A percentile compares a stretch with the other conserved stretches of the same genome.
These are phyloP conservation scores for Bubo scandiacus DNA, from an alignment of 2,113 vertebrate species.

Conservation along the genomic window DNA sequence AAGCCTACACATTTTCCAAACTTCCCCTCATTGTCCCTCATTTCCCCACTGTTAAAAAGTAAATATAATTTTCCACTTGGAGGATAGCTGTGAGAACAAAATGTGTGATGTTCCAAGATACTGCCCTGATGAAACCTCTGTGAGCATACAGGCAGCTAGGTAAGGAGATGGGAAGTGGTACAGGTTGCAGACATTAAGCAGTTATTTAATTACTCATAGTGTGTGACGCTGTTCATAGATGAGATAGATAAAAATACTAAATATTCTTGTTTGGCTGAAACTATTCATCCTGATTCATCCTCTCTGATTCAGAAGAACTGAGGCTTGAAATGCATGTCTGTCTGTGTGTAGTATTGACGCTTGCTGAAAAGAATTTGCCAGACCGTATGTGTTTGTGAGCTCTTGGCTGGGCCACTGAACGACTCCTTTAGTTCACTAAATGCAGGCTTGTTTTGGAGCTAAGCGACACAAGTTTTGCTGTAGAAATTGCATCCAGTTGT, in stretches of 20 bases:
- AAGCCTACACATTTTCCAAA: not conserved
- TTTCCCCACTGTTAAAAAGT: not conserved
- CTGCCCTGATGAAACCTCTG: not conserved
- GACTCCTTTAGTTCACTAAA: not conserved
- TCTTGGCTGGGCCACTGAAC: not conserved
- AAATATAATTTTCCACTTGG: not conserved
- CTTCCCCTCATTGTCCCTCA: not conserved
- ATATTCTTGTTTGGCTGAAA: not conserved
- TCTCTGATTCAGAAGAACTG: slow-evolving; percentile 32
- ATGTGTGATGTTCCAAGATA: not conserved
- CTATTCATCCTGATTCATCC: slow-evolving; percentile 9
- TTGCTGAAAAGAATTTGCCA: slow-evolving; percentile 35
- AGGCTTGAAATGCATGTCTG: slow-evolving; percentile 17
- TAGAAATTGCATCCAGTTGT: not conserved
- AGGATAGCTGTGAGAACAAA: not conserved
- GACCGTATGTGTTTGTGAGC: not conserved
- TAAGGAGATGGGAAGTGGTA: not conserved
- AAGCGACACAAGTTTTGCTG: not conserved
- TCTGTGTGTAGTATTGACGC: not conserved
- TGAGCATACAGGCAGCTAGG: not conserved
- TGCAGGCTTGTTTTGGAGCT: slow-evolving; percentile 12
- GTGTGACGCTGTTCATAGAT: not conserved
- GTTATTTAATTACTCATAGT: not conserved
- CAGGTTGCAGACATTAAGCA: not conserved
- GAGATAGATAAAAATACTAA: not conserved